A percentile compares a stretch with the other conserved stretches of the same genome.
Evolutionary conservation across 2,113 vertebrate species (phyloP).

Genomic region (Mustelus asterias): DNA sequence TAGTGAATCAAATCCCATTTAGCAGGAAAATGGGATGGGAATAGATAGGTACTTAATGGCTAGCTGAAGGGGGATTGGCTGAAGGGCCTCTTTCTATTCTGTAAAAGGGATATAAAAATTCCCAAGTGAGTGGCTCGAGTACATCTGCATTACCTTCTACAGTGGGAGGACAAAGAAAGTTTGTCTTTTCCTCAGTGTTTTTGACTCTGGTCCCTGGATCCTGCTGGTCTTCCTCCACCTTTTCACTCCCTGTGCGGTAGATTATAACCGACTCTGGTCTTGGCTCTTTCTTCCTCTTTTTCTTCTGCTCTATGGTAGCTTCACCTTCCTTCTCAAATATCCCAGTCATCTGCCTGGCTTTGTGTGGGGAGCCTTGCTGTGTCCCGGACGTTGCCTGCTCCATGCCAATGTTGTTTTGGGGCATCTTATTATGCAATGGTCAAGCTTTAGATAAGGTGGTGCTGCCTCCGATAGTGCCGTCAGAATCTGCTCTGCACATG

Average conservation of each 20-base stretch:
- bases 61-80: no score
- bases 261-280: conserved; percentile 91
- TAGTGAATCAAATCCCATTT: background rate
- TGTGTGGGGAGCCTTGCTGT: conserved; percentile 49
- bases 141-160: conserved; percentile 65
- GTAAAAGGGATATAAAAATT: background rate
- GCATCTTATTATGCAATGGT: conserved; percentile 42
- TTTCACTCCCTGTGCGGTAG: conserved; percentile 80
- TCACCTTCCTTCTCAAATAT: conserved; percentile 66
- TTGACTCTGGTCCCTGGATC: conserved; percentile 71
- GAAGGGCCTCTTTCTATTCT: no score
- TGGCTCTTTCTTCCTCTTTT: conserved; percentile 73
- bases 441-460: background rate
- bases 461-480: background rate
- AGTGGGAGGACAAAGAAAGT: conserved; percentile 74
- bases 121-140: background rate
- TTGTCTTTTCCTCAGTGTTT: conserved; percentile 73
- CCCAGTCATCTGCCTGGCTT: conserved; percentile 50
- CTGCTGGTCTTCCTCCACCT: conserved; percentile 61
- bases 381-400: conserved; percentile 49
- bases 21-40: no score
- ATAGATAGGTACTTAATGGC: no score
- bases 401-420: conserved; percentile 45
- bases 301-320: conserved; percentile 68
- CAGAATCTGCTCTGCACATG: background rate